These are phyloP conservation scores for Melospiza georgiana DNA, from an alignment of 2,113 vertebrate genomes.

Conservation along the genomic window DNA sequence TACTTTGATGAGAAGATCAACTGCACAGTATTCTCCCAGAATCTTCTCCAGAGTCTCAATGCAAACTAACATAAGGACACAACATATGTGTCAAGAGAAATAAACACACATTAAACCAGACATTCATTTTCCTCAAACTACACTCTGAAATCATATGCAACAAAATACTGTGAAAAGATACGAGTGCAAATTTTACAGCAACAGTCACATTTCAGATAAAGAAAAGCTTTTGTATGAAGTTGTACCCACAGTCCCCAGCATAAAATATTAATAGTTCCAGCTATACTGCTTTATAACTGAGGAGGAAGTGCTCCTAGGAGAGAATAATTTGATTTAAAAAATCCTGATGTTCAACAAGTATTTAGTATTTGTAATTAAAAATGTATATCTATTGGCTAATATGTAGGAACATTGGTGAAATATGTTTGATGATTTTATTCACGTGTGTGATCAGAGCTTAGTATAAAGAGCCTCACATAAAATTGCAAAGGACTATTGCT, in stretches of 20 bases:
- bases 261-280: slow-evolving; percentile 53
- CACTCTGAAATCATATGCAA: slow-evolving; percentile 5
- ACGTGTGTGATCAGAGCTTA: background rate
- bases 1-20: slow-evolving; percentile 63
- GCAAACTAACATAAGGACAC: slow-evolving; percentile 50
- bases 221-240: slow-evolving; percentile 43
- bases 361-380: slow-evolving; percentile 34
- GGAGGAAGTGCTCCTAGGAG: background rate
- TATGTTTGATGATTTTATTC: background rate
- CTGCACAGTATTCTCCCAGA: slow-evolving; percentile 29
- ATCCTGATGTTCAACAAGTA: background rate
- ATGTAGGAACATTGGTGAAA: background rate
- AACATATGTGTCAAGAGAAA: slow-evolving; percentile 37
- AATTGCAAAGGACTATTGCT: background rate
- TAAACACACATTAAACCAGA: slow-evolving; percentile 64
- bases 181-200: slow-evolving; percentile 23
- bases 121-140: slow-evolving; percentile 30
- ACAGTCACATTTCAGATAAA: slow-evolving; percentile 33
- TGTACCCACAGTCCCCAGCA: slow-evolving; percentile 3
- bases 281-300: background rate
- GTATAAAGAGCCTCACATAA: background rate
- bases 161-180: slow-evolving; percentile 22
- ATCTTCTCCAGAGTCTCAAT: slow-evolving; percentile 57
- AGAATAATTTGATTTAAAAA: background rate
- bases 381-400: background rate